phyloP scores from a whole-genome alignment of 53 echinoderm and acorn worm genomes.

The Henricia sp. region DNA sequence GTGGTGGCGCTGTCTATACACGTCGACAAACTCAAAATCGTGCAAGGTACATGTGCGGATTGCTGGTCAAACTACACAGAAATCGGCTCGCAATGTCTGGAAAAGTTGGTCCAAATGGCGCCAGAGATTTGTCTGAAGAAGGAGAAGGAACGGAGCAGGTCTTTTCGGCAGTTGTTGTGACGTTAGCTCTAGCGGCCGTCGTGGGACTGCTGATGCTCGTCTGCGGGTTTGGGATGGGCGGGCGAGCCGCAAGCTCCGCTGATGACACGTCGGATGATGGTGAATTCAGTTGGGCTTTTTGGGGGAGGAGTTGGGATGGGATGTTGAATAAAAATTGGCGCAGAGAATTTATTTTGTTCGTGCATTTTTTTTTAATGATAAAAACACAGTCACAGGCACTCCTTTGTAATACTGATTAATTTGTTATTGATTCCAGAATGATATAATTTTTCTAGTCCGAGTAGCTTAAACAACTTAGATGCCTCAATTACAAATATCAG shows the following conservation, averaged over 20 bases:
- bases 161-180: slow-evolving; percentile 73
- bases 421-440: too few relatives aligned
- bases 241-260: neutral
- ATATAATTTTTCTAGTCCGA: too few relatives aligned
- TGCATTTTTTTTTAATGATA: too few relatives aligned
- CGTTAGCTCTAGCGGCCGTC: slow-evolving; percentile 81
- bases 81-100: neutral
- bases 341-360: too few relatives aligned
- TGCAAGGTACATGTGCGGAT: neutral
- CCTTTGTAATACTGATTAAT: too few relatives aligned
- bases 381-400: too few relatives aligned
- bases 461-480: too few relatives aligned
- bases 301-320: too few relatives aligned
- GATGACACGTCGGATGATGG: neutral
- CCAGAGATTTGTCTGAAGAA: slow-evolving; percentile 12
- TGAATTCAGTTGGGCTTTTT: too few relatives aligned
- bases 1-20: slow-evolving; percentile 39
- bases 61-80: neutral
- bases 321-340: too few relatives aligned
- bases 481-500: too few relatives aligned
- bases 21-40: neutral
- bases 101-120: neutral
- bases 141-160: slow-evolving; percentile 15
- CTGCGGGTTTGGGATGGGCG: slow-evolving; percentile 65
- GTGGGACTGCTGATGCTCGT: slow-evolving; percentile 83